Evolutionary conservation across 2,888 invertebrate genomes (phyloP).

Genomic region (Phlogophora meticulosa): DNA sequence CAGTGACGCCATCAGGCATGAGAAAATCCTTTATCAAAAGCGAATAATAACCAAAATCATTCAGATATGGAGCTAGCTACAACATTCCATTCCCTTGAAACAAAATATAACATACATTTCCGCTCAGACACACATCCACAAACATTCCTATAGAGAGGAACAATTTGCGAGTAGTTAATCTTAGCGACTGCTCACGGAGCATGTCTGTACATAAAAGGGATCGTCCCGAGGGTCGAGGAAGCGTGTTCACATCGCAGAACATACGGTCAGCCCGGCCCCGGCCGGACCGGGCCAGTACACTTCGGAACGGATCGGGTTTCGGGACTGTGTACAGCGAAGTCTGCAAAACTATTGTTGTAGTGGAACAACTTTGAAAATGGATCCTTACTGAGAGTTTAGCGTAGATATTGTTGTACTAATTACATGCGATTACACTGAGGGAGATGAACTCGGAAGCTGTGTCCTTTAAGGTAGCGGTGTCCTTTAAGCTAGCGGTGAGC

Average conservation of each 20-base stretch:
- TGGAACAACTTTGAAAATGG: slow-evolving; percentile 46
- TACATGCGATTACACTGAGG: slow-evolving; percentile 21
- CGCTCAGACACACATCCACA: slow-evolving; percentile 22
- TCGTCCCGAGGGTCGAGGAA: slow-evolving; percentile 45
- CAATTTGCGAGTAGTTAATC: slow-evolving; percentile 49
- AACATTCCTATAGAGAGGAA: slow-evolving; percentile 10
- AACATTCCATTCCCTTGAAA: slow-evolving; percentile 10
- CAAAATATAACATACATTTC: slow-evolving; percentile 25
- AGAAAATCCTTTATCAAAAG: not conserved
- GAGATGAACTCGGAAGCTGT: not conserved
- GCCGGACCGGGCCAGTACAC: slow-evolving; percentile 33
- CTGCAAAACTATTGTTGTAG: slow-evolving; percentile 43
- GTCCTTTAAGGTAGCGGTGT: not conserved
- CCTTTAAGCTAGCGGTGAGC: not conserved
- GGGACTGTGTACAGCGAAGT: slow-evolving; percentile 35
- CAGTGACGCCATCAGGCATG: no score
- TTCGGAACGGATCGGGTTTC: slow-evolving; percentile 48
- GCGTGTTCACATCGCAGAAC: slow-evolving; percentile 62
- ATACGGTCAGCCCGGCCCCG: slow-evolving; percentile 51
- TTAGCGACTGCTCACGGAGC: slow-evolving; percentile 44
- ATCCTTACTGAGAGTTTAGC: slow-evolving; percentile 20
- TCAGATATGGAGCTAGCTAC: not conserved
- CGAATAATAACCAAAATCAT: not conserved
- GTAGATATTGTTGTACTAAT: slow-evolving; percentile 9
- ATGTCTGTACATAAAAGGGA: slow-evolving; percentile 60